These are phyloP conservation scores for Bradynema listronoti DNA, from an alignment of 1,140 invertebrate genomes.

Conservation along the genomic window DNA sequence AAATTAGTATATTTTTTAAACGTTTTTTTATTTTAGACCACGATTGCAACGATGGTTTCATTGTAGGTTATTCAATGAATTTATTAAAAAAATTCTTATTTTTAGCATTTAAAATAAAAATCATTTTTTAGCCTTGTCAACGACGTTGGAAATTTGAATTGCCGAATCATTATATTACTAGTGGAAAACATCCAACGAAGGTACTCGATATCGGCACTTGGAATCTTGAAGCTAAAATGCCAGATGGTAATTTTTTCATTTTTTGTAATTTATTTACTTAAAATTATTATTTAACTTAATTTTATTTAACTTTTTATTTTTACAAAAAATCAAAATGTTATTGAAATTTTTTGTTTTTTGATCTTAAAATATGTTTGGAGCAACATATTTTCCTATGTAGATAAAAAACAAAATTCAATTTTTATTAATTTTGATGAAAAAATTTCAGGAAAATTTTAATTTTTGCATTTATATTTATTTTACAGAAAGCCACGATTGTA, in stretches of 20 bases:
- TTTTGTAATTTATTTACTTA: no score
- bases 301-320: no score
- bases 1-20: background rate
- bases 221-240: constrained; percentile 55
- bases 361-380: no score
- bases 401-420: no score
- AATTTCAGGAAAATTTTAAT: constrained; percentile 8
- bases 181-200: constrained; percentile 35
- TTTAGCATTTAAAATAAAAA: no score
- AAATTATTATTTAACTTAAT: no score
- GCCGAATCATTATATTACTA: constrained; percentile 55
- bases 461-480: background rate
- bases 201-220: constrained; percentile 54
- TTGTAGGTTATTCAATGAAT: constrained; percentile 39
- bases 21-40: constrained; percentile 33
- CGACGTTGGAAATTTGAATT: constrained; percentile 58
- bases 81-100: no score
- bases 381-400: no score
- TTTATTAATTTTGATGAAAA: no score
- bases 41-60: constrained; percentile 56
- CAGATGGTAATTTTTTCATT: constrained; percentile 17
- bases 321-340: no score
- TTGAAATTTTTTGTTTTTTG: constrained; percentile 6
- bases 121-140: constrained; percentile 52
- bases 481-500: constrained; percentile 49